Evolutionary conservation across 2,888 invertebrate genomes (phyloP), one percentile per base, ranked within the genome.

Genomic region (Harmothoe impar): DNA sequence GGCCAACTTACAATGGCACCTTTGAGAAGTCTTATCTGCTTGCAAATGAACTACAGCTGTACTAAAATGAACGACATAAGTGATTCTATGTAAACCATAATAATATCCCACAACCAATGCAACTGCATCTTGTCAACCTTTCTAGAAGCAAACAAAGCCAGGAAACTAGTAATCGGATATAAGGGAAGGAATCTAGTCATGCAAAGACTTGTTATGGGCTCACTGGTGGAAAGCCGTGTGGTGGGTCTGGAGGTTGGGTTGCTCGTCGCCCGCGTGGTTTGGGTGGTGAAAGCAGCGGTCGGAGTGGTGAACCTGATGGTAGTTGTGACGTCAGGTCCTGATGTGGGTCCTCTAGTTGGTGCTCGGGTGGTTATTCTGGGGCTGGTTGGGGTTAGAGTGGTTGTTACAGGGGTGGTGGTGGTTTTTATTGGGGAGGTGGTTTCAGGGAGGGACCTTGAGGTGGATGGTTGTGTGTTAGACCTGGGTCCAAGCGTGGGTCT

Each of bases 221-320:
- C 62, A 62, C 62, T 62, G 62, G 62, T n/a, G 62, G 62, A n/a
- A 62, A 62, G 62, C 62, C 62, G 62, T 62, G 62, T 20, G n/a
- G 62, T 62, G 62, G 62, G 62, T 20, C 62, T n/a, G 62, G 54
- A 15, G 54, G 54, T 52, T 15, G 17, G 12, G 12, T 17, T 17
- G 10, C 54, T 52, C 12, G 62, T 62, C 3, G 62, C 62, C 62
- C 62, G 7, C 62, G 12, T 20, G 62, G 62, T 62, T 43, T 7
- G 5, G 62, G 20, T 62, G n/a, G 62, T 62, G n/a, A 62, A 20
- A 62, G 3, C 3, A 62, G 23, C 43, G 43, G 43, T 62, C 20
- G 62, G 72, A 25, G 72, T 29, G 72, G 29, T 72, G 72, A 29
- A 29, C 15, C 7, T 68, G 7, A n/a, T n/a, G n/a, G 54, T 52